Base-by-base conservation (phyloP, 2,888 invertebrate genomes). In the Teleogryllus oceanicus region DNA sequence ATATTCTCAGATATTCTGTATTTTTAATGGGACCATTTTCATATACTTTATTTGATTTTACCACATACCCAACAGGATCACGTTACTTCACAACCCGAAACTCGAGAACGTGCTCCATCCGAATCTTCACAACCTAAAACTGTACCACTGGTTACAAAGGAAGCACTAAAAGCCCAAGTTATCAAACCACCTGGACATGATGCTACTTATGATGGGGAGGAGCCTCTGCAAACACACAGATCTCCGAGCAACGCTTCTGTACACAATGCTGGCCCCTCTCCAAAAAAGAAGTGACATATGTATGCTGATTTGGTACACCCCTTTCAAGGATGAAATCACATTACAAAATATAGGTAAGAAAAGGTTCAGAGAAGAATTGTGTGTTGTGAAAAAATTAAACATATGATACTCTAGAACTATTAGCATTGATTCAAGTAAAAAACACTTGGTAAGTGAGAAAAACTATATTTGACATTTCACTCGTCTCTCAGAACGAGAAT, bases 61-160 rank as follows among this genome's bases (percentile, higher is more conserved):
- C 37, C 37, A 37, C 37, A 37, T 37, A 37, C 37, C 37, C 37
- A 8, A 37, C 37, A 37, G 37, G 37, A 37, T 37, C 37, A 37
- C 37, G 37, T 37, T 37, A 37, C 37, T 37, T 37, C 37, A 37
- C 37, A 37, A 5, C 37, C 37, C 5, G 37, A 37, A 37, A 37
- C 37, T 37, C 37, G 37, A 37, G 37, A 37, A 8, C 37, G 37
- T 37, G 37, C 37, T 5, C 5, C 37, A 37, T 37, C 37, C 8
- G 37, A 37, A 37, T 37, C 37, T 37, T 37, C 37, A 37, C 37
- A 37, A 37, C 37, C 37, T 62, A 21, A n/a, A 77, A 74, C 78
- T 21, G 78, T 78, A 50, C 50, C 79, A 10, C 75, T 80, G 37
- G 74, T 81, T n/a, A 81, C 81, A 1, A 81, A 81, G 74, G 80